These are phyloP conservation scores for Mylabris phalerata DNA, from an alignment of 1,140 invertebrate species.

Conservation along the genomic window DNA sequence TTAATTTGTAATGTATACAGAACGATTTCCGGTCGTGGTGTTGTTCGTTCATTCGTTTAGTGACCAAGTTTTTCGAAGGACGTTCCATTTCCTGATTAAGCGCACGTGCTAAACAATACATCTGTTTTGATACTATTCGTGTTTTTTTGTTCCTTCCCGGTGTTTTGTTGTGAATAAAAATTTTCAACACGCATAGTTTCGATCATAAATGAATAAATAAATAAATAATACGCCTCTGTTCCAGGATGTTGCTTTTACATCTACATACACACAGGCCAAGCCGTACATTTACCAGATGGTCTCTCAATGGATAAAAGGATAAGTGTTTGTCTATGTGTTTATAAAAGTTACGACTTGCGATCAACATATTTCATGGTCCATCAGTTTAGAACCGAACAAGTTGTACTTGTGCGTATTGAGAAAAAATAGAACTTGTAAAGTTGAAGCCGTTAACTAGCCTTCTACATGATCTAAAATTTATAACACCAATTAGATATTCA, in stretches of 20 bases:
- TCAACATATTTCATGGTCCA: conserved; percentile 11
- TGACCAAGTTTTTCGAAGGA: too few species aligned
- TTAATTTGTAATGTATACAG: not conserved
- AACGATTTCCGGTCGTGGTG: not conserved
- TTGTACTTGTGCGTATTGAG: too few species aligned
- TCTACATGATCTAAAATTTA: conserved; percentile 8
- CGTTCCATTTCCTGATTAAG: too few species aligned
- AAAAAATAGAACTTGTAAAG: too few species aligned
- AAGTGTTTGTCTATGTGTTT: not conserved
- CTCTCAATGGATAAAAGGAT: conserved; percentile 3
- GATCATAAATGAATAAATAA: not conserved
- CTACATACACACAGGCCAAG: not conserved
- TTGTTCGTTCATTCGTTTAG: not conserved
- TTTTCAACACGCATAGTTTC: not conserved
- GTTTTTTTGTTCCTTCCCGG: too few species aligned
- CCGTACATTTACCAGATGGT: conserved; percentile 4
- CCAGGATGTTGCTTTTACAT: not conserved
- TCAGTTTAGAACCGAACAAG: not conserved
- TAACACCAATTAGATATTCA: conserved; percentile 13
- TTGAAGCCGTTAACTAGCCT: conserved; percentile 8
- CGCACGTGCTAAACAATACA: too few species aligned
- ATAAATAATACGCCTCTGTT: not conserved
- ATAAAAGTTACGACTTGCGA: conserved; percentile 9
- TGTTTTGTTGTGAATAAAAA: too few species aligned
- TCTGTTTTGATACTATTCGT: too few species aligned